Conservation (phyloP, 2,113 vertebrate species). For the Anarrhichthys ocellatus region DNA sequence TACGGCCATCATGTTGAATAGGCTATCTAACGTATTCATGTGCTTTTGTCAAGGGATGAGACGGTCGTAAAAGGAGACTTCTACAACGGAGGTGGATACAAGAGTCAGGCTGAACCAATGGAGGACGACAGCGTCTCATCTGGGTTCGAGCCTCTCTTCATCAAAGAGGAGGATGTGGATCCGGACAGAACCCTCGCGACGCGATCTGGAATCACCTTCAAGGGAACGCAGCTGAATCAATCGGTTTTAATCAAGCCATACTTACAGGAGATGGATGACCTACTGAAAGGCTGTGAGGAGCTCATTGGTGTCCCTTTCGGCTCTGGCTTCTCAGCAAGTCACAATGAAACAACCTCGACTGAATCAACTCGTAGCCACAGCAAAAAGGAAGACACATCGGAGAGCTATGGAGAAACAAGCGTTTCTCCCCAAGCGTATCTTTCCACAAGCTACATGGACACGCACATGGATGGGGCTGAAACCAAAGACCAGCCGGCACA, state of each 20-base stretch:
- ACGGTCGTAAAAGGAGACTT: slow-evolving; percentile 4
- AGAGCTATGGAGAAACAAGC: slow-evolving; percentile 37
- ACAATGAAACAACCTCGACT: slow-evolving; percentile 28
- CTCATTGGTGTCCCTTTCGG: slow-evolving; percentile 51
- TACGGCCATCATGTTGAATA: not conserved
- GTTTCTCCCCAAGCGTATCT: slow-evolving; percentile 35
- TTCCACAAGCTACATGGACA: slow-evolving; percentile 65
- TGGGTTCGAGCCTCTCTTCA: slow-evolving; percentile 67
- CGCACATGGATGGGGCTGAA: slow-evolving; percentile 43
- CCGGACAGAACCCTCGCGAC: slow-evolving; percentile 4
- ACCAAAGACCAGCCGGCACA: slow-evolving; percentile 1
- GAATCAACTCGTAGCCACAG: slow-evolving; percentile 5
- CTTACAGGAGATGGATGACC: slow-evolving; percentile 75
- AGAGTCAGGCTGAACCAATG: slow-evolving; percentile 57
- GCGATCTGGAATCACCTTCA: slow-evolving; percentile 24
- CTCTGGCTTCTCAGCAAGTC: slow-evolving; percentile 32
- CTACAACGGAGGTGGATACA: not conserved
- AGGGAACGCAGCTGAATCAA: slow-evolving; percentile 25
- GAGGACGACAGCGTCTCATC: slow-evolving; percentile 51
- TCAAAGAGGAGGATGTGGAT: slow-evolving; percentile 66
- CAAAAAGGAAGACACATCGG: slow-evolving; percentile 9
- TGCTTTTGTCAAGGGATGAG: slow-evolving; percentile 41
- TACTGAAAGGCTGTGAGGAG: slow-evolving; percentile 71
- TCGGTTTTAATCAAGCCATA: slow-evolving; percentile 55
- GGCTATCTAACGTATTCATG: slow-evolving; percentile 14